These are phyloP conservation scores for Oikopleura vanhoeffeni DNA, from an alignment of 23 tunicate species.

Conservation along the genomic window DNA sequence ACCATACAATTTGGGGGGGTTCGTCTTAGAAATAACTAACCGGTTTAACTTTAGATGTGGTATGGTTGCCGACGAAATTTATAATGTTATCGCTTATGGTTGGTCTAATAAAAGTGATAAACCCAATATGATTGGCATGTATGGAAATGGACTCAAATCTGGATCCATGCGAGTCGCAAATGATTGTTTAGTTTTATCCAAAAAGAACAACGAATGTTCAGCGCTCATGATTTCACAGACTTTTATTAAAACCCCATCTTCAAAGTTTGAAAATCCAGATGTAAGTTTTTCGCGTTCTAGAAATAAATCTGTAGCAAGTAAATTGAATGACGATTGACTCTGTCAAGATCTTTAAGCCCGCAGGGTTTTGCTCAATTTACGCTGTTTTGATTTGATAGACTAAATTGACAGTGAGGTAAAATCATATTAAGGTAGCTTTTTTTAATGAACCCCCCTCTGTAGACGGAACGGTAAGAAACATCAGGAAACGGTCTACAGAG, in stretches of 20 bases:
- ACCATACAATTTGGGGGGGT: no score
- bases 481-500: no score
- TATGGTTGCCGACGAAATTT: neutral
- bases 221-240: conserved; percentile 13
- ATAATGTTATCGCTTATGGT: conserved; percentile 8
- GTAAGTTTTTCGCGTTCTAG: neutral
- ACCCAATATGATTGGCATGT: conserved; percentile 12
- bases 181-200: neutral
- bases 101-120: neutral
- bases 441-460: no score
- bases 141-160: conserved; percentile 1
- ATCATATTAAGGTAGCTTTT: no score
- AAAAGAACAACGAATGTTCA: neutral
- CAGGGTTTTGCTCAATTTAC: no score
- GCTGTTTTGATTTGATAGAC: no score
- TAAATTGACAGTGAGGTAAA: no score
- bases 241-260: neutral
- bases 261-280: neutral
- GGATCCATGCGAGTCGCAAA: conserved; percentile 6
- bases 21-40: no score
- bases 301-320: no score
- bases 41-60: conserved; percentile 5
- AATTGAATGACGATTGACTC: no score
- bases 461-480: no score
- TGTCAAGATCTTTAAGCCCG: no score